Evolutionary conservation across 2,797 vertebrate genomes (phyloP), one percentile per base, ranked within the genome.

Genomic region (Diplodus sargus): DNA sequence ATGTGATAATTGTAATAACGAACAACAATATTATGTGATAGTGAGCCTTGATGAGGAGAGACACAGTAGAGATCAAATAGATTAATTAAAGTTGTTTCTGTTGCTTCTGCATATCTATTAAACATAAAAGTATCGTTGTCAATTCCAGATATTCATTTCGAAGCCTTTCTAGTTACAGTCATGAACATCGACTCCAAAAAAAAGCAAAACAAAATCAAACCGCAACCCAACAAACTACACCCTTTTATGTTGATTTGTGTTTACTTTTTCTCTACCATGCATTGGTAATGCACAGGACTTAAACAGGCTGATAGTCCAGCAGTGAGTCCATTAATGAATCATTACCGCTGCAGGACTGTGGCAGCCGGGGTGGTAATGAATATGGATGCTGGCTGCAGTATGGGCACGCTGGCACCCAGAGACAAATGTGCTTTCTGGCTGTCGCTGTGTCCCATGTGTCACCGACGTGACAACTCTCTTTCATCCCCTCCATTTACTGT

Each of bases 381-480:
- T 88, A 83, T 86, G 84, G 64, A 86, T 87, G 86, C 81, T 89
- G 87, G 85, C 84, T 70, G 86, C 70, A 70, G 77, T 82, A 85
- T 69, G 83, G 78, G 54, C 70, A 70, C 17, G 25, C 56, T 85
- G 82, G 82, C 90, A 87, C 60, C 6, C 62, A 76, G 63, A 1
- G 15, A 78, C 74, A 83, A 86, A 79, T 82, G 77, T 74, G 75
- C 65, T 78, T 84, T 77, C 79, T 90, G 87, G 85, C 89, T 70
- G 51, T 64, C 70, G 85, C 70, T 49, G 17, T 28, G 59, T 87
- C 85, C 63, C 78, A 82, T 86, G 85, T 92, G 89, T 93, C 90
- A 88, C 73, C 79, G 70, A 87, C 61, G 80, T 83, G 75, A 92
- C 81, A 86, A 78, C 84, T 84, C 84, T 82, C 86, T 88, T 89